Evolutionary conservation across 2,888 invertebrate species (phyloP).

Genomic region (Phortica okadai): DNA sequence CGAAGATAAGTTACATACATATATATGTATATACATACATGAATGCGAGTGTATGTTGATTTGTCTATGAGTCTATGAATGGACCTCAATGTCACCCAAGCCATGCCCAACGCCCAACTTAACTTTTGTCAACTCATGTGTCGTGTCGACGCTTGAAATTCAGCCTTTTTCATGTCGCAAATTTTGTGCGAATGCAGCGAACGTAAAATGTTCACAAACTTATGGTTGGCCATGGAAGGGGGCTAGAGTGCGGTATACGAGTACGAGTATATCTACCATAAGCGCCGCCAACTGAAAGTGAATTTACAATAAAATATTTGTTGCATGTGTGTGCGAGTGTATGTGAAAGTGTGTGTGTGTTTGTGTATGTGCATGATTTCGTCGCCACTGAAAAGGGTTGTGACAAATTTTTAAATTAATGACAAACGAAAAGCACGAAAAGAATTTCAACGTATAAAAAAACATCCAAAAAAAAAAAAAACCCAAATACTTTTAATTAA

Average conservation of each 20-base stretch:
- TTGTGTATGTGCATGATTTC: slow-evolving; percentile 49
- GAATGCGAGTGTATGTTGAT: not conserved
- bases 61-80: not conserved
- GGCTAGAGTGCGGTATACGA: too few species aligned
- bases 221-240: not conserved
- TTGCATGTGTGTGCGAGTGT: not conserved
- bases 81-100: slow-evolving; percentile 3
- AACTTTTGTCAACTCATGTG: not conserved
- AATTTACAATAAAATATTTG: not conserved
- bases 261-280: too few species aligned
- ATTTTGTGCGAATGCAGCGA: slow-evolving; percentile 26
- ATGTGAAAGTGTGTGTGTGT: not conserved
- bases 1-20: not conserved
- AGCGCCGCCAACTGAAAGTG: too few species aligned
- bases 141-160: slow-evolving; percentile 26
- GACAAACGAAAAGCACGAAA: slow-evolving; percentile 53
- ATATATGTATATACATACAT: not conserved
- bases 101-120: not conserved
- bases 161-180: slow-evolving; percentile 62
- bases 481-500: slow-evolving; percentile 22
- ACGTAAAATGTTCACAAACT: not conserved
- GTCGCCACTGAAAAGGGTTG: slow-evolving; percentile 63
- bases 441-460: slow-evolving; percentile 34
- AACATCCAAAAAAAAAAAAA: not conserved
- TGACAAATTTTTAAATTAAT: slow-evolving; percentile 68